Percentiles rank a stretch among this genome's conserved stretches.
These are phyloP conservation scores for Myopa testacea DNA, from an alignment of 2,888 invertebrate genomes.

Conservation along the genomic window DNA sequence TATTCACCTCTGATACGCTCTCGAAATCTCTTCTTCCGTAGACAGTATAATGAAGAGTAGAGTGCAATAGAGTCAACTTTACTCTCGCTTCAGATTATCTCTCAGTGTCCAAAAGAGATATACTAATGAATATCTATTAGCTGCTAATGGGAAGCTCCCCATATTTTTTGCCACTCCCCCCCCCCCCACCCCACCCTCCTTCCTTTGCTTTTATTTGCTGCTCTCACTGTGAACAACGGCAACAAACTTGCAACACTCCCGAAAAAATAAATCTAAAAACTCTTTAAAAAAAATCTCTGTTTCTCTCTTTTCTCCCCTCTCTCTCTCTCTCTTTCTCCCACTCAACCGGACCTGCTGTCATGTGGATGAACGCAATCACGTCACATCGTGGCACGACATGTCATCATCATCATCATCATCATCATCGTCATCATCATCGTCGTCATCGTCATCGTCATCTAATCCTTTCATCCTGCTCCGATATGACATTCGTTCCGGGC, in stretches of 20 bases:
- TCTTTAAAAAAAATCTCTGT: too few relatives aligned
- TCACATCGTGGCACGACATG: constrained; percentile 35
- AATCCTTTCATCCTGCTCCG: constrained; percentile 23
- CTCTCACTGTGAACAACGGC: too few relatives aligned
- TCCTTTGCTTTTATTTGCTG: too few relatives aligned
- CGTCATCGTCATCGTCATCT: constrained; percentile 19
- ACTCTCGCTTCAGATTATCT: not conserved
- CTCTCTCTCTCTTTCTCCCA: not conserved
- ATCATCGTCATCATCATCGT: constrained; percentile 24
- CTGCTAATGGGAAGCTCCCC: too few relatives aligned
- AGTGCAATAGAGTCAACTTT: not conserved
- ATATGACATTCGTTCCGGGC: not conserved
- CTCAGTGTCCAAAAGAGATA: too few relatives aligned
- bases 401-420: constrained; percentile 17
- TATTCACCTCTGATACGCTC: constrained; percentile 34
- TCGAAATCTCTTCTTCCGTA: not conserved
- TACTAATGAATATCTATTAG: too few relatives aligned
- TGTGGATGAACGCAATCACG: constrained; percentile 16
- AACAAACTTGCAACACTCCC: not conserved
- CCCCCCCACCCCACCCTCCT: too few relatives aligned
- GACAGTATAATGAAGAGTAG: too few relatives aligned
- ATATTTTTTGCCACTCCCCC: too few relatives aligned
- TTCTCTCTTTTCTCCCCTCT: not conserved
- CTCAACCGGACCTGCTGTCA: not conserved
- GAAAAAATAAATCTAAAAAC: not conserved